Percentiles rank a stretch among this genome's conserved stretches.
These are phyloP conservation scores for Pollicipes pollicipes DNA, from an alignment of 1,140 invertebrate species.

Conservation along the genomic window DNA sequence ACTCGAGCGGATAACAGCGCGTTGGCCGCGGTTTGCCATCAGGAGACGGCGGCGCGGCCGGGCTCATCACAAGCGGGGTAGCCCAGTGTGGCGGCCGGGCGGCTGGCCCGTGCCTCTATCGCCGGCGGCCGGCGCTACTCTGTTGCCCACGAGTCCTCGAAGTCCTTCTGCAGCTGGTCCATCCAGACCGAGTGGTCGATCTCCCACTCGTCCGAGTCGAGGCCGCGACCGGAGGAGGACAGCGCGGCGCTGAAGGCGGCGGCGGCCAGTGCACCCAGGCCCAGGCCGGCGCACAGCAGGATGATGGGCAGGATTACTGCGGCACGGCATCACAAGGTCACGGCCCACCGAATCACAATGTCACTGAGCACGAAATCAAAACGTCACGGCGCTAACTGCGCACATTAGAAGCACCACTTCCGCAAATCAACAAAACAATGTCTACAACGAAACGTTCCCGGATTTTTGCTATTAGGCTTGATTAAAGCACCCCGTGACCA, in stretches of 20 bases:
- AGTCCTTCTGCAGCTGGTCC: constrained; percentile 4
- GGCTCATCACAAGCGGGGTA: too few relatives aligned
- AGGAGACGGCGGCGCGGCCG: too few relatives aligned
- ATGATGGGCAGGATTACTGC: not conserved
- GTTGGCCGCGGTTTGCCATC: too few relatives aligned
- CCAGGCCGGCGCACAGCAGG: not conserved
- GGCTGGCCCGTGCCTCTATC: too few relatives aligned
- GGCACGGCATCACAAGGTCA: not conserved
- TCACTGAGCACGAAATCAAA: not conserved
- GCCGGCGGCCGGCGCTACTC: too few relatives aligned
- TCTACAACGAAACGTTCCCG: not conserved
- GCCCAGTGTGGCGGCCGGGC: too few relatives aligned
- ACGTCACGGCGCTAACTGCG: not conserved
- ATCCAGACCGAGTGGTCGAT: constrained; percentile 4
- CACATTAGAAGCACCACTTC: too few relatives aligned
- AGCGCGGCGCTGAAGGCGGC: not conserved
- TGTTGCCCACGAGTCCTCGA: constrained; percentile 1
- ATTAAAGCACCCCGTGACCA: too few relatives aligned
- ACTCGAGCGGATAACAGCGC: too few relatives aligned
- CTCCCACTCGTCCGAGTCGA: constrained; percentile 3
- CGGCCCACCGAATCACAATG: too few relatives aligned
- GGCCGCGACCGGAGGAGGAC: not conserved
- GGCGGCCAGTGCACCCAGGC: not conserved
- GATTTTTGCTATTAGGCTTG: too few relatives aligned
- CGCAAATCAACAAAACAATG: too few relatives aligned